phyloP scores from a whole-genome alignment of 2,797 vertebrate genomes.

The Peromyscus nudipes region DNA sequence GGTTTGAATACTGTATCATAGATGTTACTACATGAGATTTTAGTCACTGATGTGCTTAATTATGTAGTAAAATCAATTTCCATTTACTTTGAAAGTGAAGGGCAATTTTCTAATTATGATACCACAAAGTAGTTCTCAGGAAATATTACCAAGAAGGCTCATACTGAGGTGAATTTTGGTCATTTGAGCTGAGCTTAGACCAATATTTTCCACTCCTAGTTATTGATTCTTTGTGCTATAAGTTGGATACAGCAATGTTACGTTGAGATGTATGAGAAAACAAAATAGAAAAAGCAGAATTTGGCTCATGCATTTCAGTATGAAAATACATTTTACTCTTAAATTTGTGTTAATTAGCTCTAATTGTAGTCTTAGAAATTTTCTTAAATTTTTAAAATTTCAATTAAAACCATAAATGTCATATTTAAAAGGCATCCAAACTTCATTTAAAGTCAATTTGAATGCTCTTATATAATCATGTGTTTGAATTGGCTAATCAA shows the following conservation, averaged over 20 bases:
- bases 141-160: conserved; percentile 28
- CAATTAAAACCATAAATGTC: neutral
- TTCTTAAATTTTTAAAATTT: neutral
- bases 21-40: neutral
- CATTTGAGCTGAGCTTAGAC: neutral
- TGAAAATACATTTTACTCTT: conserved; percentile 13
- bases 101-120: neutral
- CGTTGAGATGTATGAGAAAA: neutral
- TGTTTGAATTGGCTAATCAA: neutral
- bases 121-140: neutral
- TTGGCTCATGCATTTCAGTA: neutral
- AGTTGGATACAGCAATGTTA: neutral
- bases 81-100: conserved; percentile 21
- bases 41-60: neutral
- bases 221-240: conserved; percentile 25
- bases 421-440: neutral
- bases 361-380: neutral
- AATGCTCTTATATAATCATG: neutral
- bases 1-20: neutral
- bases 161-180: neutral
- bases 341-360: neutral
- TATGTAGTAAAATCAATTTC: conserved; percentile 58
- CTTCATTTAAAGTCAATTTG: neutral
- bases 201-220: neutral
- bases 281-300: neutral